These are phyloP conservation scores for Polyommatus iphigenia DNA, from an alignment of 2,888 invertebrate species.

Conservation along the genomic window DNA sequence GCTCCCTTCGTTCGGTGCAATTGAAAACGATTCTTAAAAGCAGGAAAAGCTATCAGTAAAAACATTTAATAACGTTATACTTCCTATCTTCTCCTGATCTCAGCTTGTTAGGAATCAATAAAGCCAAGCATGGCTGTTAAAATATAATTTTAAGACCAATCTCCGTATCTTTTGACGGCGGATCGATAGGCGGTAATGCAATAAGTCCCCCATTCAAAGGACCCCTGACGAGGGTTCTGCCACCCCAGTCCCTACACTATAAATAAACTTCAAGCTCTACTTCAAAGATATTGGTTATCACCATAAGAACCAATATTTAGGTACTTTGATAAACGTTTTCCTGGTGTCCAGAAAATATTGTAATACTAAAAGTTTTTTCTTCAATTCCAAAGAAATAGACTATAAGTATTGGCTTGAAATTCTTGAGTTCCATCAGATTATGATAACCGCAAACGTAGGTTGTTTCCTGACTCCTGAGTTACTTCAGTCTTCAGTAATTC, in stretches of 20 bases:
- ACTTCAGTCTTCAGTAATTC: too few relatives aligned
- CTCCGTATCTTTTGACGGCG: slow-evolving; percentile 15
- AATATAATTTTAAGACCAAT: slow-evolving; percentile 19
- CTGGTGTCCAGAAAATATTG: background rate
- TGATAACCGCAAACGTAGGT: too few relatives aligned
- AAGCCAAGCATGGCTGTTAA: background rate
- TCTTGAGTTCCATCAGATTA: background rate
- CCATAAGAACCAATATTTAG: slow-evolving; percentile 7
- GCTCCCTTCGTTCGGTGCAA: too few relatives aligned
- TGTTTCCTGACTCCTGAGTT: too few relatives aligned
- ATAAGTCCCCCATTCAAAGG: slow-evolving; percentile 16
- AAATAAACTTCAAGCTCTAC: slow-evolving; percentile 28
- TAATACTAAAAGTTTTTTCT: background rate
- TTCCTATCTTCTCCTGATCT: background rate
- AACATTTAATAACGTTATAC: background rate
- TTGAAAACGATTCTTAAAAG: background rate
- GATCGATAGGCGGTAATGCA: slow-evolving; percentile 26
- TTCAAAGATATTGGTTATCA: slow-evolving; percentile 21
- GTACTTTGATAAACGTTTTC: background rate
- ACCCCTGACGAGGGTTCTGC: background rate
- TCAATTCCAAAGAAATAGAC: too few relatives aligned
- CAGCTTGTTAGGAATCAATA: background rate
- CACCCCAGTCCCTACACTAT: slow-evolving; percentile 9
- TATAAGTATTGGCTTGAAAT: too few relatives aligned
- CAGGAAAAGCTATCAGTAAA: background rate